A percentile compares a stretch with the other conserved stretches of the same genome.
phyloP scores from a whole-genome alignment of 2,797 vertebrate genomes.

The Cephalopachus bancanus region DNA sequence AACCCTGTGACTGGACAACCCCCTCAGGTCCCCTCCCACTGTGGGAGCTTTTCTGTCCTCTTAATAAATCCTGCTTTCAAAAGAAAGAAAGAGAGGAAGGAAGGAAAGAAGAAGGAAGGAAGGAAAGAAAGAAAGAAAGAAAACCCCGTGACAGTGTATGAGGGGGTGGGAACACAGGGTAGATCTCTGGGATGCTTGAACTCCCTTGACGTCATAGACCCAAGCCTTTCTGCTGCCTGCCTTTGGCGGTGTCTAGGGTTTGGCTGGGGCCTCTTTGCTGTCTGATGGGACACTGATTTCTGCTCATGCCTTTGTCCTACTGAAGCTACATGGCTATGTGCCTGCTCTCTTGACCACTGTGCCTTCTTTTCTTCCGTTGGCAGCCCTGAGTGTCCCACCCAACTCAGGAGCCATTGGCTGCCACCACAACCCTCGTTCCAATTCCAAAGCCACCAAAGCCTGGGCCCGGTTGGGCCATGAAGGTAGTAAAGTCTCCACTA shows the following conservation, averaged over 20 bases:
- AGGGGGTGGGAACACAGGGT: not conserved
- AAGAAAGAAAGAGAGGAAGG: not conserved
- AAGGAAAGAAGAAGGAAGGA: too few species aligned
- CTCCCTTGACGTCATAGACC: not conserved
- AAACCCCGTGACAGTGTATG: not conserved
- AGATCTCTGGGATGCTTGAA: not conserved
- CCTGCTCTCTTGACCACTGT: not conserved
- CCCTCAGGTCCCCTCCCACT: too few species aligned
- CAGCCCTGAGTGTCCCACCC: not conserved
- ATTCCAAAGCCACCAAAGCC: not conserved
- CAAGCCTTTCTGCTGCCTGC: not conserved
- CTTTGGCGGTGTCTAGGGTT: not conserved
- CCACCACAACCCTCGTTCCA: not conserved
- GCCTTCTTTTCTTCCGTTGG: not conserved
- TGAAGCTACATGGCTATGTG: not conserved
- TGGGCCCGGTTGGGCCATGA: not conserved
- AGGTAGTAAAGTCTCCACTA: not conserved
- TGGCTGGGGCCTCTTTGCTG: not conserved
- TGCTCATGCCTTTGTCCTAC: slow-evolving; percentile 1
- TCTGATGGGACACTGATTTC: not conserved
- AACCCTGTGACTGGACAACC: not conserved
- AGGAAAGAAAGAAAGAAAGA: not conserved
- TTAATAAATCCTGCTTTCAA: too few species aligned
- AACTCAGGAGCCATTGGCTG: not conserved
- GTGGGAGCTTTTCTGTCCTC: too few species aligned